Conservation (phyloP, 2,113 vertebrate genomes). For the Cyphotilapia sp. region DNA sequence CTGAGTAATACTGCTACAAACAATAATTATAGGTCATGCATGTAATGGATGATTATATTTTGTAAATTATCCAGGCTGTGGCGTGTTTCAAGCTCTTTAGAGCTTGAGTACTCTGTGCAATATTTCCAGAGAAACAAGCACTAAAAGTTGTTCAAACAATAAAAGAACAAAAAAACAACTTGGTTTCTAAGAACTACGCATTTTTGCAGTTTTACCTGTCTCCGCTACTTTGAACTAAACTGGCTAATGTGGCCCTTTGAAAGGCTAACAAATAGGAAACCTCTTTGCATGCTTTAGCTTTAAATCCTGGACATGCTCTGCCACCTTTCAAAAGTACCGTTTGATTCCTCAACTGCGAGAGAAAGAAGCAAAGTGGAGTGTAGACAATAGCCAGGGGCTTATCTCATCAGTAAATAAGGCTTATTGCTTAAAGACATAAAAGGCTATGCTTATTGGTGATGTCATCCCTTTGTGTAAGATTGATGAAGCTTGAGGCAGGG, state of each 20-base stretch:
- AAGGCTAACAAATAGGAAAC: conserved; percentile 59
- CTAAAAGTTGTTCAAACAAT: neutral
- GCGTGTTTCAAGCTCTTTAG: conserved; percentile 2
- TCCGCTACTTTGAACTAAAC: conserved; percentile 43
- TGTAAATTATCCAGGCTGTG: conserved; percentile 20
- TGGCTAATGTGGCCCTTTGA: conserved; percentile 51
- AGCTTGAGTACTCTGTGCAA: neutral
- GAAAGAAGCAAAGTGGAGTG: conserved; percentile 77
- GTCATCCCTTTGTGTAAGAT: conserved; percentile 78
- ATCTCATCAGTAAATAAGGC: conserved; percentile 87
- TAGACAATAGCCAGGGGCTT: conserved; percentile 78
- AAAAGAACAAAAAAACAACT: neutral
- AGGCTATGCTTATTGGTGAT: conserved; percentile 80
- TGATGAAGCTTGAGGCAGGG: conserved; percentile 69
- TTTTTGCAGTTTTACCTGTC: conserved; percentile 31
- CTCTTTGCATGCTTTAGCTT: conserved; percentile 72
- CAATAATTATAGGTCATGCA: conserved; percentile 51
- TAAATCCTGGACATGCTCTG: conserved; percentile 83
- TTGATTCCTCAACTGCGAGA: conserved; percentile 65
- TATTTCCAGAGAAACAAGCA: neutral
- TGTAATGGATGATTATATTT: conserved; percentile 38
- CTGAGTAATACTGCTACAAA: conserved; percentile 43
- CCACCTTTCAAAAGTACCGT: conserved; percentile 83
- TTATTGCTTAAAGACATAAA: conserved; percentile 78
- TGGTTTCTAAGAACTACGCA: neutral